Evolutionary conservation across 2,888 invertebrate species (phyloP).

Genomic region (Luperina testacea): DNA sequence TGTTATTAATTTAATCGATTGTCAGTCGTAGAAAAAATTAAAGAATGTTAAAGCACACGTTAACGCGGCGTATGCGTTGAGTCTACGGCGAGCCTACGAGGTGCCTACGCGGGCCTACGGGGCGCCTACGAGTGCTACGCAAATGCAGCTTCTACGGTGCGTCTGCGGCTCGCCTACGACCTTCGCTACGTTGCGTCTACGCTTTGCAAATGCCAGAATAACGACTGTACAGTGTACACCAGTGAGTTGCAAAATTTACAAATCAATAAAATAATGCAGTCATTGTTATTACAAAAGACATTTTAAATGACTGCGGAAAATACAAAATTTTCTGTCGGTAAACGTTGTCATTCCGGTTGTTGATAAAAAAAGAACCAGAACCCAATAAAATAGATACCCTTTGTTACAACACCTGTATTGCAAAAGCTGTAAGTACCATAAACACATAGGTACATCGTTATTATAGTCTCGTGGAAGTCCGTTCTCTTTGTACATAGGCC

Average conservation of each 20-base stretch:
- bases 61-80: background rate
- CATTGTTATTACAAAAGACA: background rate
- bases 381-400: constrained; percentile 13
- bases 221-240: no score
- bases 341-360: constrained; percentile 1
- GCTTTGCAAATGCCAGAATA: constrained; percentile 8
- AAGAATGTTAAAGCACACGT: background rate
- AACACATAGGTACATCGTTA: constrained; percentile 13
- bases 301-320: background rate
- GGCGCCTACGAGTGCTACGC: constrained; percentile 14
- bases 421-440: constrained; percentile 1
- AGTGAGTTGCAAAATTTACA: background rate
- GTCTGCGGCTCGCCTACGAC: background rate
- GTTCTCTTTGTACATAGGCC: constrained; percentile 57
- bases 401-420: background rate
- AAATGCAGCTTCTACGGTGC: background rate
- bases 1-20: background rate
- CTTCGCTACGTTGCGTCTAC: background rate
- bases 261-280: background rate
- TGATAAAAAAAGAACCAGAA: constrained; percentile 19
- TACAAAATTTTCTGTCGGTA: background rate
- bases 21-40: background rate
- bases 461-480: constrained; percentile 38
- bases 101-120: background rate
- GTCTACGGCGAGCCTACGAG: background rate